Evolutionary conservation across 2,113 vertebrate species (phyloP).

Genomic region (Sakesphorus luctuosus): DNA sequence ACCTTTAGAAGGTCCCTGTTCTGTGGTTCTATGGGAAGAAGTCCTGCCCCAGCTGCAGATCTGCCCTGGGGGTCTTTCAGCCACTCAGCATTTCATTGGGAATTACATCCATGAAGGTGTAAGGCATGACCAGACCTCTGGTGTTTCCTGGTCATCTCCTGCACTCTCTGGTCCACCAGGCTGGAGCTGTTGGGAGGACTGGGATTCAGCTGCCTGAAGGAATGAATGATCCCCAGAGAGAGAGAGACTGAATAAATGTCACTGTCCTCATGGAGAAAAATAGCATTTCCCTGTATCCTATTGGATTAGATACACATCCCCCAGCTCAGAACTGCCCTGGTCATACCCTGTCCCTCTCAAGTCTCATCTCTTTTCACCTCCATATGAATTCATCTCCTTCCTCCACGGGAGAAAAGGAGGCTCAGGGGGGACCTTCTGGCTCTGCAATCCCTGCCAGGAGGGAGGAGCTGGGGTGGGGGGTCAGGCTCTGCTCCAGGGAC

Average conservation of each 20-base stretch:
- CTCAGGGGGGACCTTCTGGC: neutral
- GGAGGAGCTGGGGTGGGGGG: neutral
- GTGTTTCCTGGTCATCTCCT: neutral
- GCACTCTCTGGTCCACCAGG: neutral
- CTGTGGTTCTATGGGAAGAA: neutral
- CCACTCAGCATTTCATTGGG: neutral
- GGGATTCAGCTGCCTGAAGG: neutral
- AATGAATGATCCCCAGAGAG: too few species aligned
- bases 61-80: neutral
- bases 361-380: neutral
- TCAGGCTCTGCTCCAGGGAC: neutral
- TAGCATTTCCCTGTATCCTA: neutral
- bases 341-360: neutral
- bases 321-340: neutral
- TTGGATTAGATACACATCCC: neutral
- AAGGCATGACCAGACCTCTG: neutral
- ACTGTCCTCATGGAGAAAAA: neutral
- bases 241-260: too few species aligned
- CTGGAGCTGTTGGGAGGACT: neutral
- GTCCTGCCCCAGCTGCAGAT: neutral
- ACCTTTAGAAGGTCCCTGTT: neutral
- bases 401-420: neutral
- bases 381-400: neutral
- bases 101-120: neutral
- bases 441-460: neutral